A percentile compares a stretch with the other conserved stretches of the same genome.
Evolutionary conservation across 2,888 invertebrate genomes (phyloP).

Genomic region (Lycocerus yunnanus): DNA sequence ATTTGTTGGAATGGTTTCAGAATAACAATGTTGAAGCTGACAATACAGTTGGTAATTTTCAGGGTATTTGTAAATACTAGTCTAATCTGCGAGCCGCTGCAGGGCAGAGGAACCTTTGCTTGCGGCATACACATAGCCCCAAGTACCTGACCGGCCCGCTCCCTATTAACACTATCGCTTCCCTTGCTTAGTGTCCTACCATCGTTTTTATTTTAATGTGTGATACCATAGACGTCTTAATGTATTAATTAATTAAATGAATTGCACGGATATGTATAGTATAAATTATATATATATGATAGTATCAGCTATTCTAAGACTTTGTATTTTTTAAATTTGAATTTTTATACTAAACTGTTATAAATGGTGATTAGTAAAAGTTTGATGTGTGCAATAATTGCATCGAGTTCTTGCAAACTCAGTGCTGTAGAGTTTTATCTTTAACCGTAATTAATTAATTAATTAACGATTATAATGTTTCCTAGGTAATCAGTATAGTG

Average conservation of each 20-base stretch:
- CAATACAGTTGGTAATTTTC: constrained; percentile 53
- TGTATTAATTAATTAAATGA: constrained; percentile 48
- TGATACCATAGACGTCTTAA: constrained; percentile 56
- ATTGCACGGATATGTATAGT: constrained; percentile 57
- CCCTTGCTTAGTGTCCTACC: constrained; percentile 47
- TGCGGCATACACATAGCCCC: constrained; percentile 47
- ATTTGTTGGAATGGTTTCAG: neutral
- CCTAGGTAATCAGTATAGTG: constrained; percentile 50
- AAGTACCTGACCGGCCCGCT: constrained; percentile 56
- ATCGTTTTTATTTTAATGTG: constrained; percentile 53
- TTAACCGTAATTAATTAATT: constrained; percentile 37
- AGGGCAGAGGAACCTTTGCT: constrained; percentile 50
- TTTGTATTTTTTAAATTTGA: constrained; percentile 60
- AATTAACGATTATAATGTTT: constrained; percentile 46
- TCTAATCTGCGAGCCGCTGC: constrained; percentile 54
- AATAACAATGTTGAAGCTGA: constrained; percentile 9
- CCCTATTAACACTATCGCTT: constrained; percentile 41
- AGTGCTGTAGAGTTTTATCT: constrained; percentile 52
- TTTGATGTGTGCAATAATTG: constrained; percentile 57
- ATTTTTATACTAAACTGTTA: constrained; percentile 60
- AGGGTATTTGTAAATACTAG: constrained; percentile 59
- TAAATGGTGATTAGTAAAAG: constrained; percentile 56
- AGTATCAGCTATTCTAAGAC: constrained; percentile 58
- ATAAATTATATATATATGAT: constrained; percentile 51
- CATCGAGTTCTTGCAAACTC: constrained; percentile 43